These are phyloP conservation scores for Orussus abietinus DNA, from an alignment of 1,140 invertebrate species.

Conservation along the genomic window DNA sequence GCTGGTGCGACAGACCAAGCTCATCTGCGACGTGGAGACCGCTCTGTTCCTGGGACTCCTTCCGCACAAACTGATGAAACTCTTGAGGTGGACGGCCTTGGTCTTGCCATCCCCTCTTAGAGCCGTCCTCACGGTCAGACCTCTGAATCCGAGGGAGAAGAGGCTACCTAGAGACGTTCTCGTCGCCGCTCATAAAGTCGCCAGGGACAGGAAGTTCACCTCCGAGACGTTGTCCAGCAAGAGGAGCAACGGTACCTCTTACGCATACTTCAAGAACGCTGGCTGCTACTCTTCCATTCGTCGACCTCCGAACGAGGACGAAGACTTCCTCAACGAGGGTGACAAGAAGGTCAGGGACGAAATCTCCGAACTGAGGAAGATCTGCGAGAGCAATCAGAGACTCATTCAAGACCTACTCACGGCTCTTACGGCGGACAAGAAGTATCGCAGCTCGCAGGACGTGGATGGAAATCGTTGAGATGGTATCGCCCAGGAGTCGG, in stretches of 20 bases:
- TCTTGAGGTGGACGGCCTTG: conserved; percentile 69
- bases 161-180: conserved; percentile 71
- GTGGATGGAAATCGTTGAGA: too few relatives aligned
- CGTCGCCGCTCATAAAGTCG: conserved; percentile 70
- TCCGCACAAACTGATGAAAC: conserved; percentile 64
- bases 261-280: conserved; percentile 25
- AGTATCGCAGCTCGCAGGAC: too few relatives aligned
- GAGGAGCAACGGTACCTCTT: conserved; percentile 19
- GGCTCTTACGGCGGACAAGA: conserved; percentile 21
- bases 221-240: conserved; percentile 18
- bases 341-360: conserved; percentile 26
- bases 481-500: too few relatives aligned
- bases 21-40: conserved; percentile 71
- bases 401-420: conserved; percentile 34
- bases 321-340: conserved; percentile 13
- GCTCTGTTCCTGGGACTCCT: conserved; percentile 68
- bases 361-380: conserved; percentile 31
- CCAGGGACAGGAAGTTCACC: conserved; percentile 60
- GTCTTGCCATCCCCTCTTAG: conserved; percentile 73
- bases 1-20: conserved; percentile 71
- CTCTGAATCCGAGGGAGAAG: conserved; percentile 75
- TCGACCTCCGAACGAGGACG: conserved; percentile 14
- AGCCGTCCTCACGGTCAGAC: conserved; percentile 73
- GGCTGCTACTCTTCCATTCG: conserved; percentile 15
- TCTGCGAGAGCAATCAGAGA: conserved; percentile 37